Conservation (phyloP, 2,888 invertebrate species). For the Pristionchus maxplancki region DNA sequence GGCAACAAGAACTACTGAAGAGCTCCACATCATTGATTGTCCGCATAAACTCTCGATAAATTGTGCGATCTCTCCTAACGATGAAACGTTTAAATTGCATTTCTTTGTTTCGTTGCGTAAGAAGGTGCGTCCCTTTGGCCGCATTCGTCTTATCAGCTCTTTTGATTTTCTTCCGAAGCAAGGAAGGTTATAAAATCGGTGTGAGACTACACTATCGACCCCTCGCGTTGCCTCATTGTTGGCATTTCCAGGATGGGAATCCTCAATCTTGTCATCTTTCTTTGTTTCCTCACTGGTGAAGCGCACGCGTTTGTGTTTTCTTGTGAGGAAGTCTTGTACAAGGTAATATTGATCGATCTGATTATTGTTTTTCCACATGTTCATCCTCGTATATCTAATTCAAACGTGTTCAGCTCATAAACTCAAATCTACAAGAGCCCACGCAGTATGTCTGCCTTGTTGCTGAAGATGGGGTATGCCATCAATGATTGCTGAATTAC, state of each 20-base stretch:
- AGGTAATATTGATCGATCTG: background rate
- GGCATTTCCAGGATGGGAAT: background rate
- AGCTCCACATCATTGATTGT: background rate
- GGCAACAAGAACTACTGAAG: background rate
- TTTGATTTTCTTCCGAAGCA: background rate
- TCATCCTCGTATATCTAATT: too few relatives aligned
- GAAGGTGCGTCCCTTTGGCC: background rate
- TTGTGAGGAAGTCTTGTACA: background rate
- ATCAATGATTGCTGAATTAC: background rate
- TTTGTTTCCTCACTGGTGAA: background rate
- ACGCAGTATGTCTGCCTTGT: background rate
- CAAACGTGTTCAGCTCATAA: background rate
- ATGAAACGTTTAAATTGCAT: background rate
- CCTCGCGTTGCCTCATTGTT: background rate
- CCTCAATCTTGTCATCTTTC: background rate
- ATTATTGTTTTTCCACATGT: background rate
- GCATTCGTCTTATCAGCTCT: background rate
- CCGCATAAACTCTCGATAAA: too few relatives aligned
- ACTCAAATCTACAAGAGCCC: background rate
- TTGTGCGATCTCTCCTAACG: background rate
- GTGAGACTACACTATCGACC: background rate
- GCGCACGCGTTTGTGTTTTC: background rate
- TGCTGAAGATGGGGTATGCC: background rate
- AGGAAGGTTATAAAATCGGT: background rate
- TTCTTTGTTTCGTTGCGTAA: background rate